Evolutionary conservation across 2,797 vertebrate species (phyloP).

Genomic region (Labroides dimidiatus): DNA sequence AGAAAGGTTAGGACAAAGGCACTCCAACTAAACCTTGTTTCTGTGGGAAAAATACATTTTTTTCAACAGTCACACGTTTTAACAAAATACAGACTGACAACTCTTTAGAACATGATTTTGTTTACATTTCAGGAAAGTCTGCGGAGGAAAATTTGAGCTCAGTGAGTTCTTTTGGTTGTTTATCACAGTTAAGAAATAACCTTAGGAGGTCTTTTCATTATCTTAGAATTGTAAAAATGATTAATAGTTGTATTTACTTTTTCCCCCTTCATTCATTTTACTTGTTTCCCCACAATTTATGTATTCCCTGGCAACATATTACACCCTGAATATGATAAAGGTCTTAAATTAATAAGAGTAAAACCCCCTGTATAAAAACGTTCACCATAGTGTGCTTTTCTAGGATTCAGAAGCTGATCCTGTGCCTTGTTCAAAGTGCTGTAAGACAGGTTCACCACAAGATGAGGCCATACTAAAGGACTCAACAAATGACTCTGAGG

Average conservation of each 20-base stretch:
- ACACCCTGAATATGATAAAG: not conserved
- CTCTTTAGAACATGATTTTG: constrained; percentile 26
- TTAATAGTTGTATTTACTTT: too few species aligned
- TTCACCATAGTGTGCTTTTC: constrained; percentile 14
- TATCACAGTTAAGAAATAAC: too few species aligned
- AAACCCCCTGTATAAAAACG: not conserved
- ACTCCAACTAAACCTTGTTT: too few species aligned
- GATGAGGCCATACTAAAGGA: constrained; percentile 69
- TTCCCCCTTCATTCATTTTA: too few species aligned
- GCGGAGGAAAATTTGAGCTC: constrained; percentile 11
- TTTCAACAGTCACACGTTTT: not conserved
- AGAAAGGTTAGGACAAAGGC: constrained; percentile 37
- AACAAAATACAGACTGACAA: not conserved
- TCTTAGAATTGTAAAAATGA: too few species aligned
- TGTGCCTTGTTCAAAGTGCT: constrained; percentile 47
- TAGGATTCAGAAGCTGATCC: constrained; percentile 2
- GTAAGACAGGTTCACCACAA: constrained; percentile 63
- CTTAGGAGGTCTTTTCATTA: too few species aligned
- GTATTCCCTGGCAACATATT: too few species aligned
- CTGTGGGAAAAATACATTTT: too few species aligned
- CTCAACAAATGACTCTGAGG: constrained; percentile 29
- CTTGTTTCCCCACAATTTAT: too few species aligned
- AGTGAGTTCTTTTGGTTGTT: constrained; percentile 53
- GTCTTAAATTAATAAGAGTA: not conserved
- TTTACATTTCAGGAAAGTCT: constrained; percentile 56